Conservation (phyloP, 2,113 vertebrate species). For the Nesogale talazaci region DNA sequence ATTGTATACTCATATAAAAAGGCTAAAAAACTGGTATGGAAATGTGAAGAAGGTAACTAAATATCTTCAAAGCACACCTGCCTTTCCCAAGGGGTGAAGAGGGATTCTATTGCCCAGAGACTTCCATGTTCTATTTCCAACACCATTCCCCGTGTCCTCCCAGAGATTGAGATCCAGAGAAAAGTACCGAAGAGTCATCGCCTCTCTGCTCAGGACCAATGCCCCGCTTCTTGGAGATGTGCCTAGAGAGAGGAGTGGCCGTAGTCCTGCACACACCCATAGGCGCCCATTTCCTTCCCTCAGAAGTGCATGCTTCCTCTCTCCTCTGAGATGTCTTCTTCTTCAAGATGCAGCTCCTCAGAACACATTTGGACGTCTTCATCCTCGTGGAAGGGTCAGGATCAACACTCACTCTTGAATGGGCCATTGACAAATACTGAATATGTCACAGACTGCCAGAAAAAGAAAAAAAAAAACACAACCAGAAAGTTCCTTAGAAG, state of each 20-base stretch:
- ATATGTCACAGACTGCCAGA: not conserved
- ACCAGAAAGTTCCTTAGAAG: not conserved
- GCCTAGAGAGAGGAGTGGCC: too few species aligned
- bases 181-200: not conserved
- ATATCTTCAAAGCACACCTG: not conserved
- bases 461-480: not conserved
- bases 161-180: not conserved
- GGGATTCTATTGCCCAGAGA: not conserved
- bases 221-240: not conserved
- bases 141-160: not conserved
- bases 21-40: not conserved
- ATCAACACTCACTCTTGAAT: not conserved
- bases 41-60: not conserved
- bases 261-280: not conserved
- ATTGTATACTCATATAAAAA: not conserved
- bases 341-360: not conserved
- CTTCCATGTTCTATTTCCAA: not conserved
- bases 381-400: not conserved
- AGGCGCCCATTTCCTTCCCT: not conserved
- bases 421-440: not conserved
- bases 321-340: not conserved
- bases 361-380: not conserved
- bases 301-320: not conserved
- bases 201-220: not conserved
- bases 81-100: conserved; percentile 2